A percentile compares a stretch with the other conserved stretches of the same genome.
Conservation (phyloP, 2,888 invertebrate species). For the Caenorhabditis afra region DNA sequence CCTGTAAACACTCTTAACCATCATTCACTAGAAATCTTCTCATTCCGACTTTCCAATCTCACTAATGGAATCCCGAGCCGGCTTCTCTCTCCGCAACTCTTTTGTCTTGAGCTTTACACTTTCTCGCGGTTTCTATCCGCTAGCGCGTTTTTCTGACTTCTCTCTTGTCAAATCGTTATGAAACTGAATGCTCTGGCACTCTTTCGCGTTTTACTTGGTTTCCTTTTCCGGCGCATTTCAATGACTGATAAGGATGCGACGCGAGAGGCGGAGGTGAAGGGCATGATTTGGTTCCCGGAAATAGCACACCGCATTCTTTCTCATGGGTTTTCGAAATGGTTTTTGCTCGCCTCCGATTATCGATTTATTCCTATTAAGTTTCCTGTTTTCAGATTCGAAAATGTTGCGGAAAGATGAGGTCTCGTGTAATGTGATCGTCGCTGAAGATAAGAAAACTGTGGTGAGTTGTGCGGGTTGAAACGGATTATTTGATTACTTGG, state of each 20-base stretch:
- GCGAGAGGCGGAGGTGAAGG: slow-evolving; percentile 14
- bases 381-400: slow-evolving; percentile 33
- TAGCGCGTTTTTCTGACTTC: background rate
- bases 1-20: too few species aligned
- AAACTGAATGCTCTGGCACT: slow-evolving; percentile 6
- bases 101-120: too few species aligned
- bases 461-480: slow-evolving; percentile 37
- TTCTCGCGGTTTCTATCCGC: too few species aligned
- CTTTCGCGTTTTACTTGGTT: too few species aligned
- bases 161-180: slow-evolving; percentile 25
- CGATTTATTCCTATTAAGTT: background rate
- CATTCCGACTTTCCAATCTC: too few species aligned
- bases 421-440: slow-evolving; percentile 53
- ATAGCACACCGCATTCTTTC: slow-evolving; percentile 1
- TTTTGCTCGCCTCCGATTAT: background rate
- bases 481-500: background rate
- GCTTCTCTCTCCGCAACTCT: too few species aligned
- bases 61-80: too few species aligned
- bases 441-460: slow-evolving; percentile 63
- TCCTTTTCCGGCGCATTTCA: slow-evolving; percentile 1
- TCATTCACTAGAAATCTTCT: too few species aligned
- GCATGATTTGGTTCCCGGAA: slow-evolving; percentile 51
- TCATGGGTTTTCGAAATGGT: background rate
- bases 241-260: slow-evolving; percentile 25
- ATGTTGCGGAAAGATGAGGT: slow-evolving; percentile 48